These are phyloP conservation scores for Pyrgus malvae DNA, from an alignment of 2,888 invertebrate species.

Conservation along the genomic window DNA sequence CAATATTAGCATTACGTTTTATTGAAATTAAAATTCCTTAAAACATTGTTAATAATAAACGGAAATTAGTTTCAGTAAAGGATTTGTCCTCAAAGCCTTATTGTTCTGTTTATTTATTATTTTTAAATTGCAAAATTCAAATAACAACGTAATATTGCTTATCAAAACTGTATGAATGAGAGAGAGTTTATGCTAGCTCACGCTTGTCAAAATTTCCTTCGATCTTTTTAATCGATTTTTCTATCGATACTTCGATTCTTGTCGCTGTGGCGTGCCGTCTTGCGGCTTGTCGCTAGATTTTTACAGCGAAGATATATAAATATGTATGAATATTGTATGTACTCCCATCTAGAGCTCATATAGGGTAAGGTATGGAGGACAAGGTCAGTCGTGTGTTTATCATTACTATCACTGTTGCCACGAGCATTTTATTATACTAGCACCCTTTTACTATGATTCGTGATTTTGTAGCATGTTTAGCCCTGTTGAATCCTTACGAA, in stretches of 20 bases:
- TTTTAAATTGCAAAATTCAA: no score
- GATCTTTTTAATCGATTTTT: constrained; percentile 2
- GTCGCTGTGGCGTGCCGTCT: constrained; percentile 37
- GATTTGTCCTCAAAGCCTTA: no score
- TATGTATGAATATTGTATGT: constrained; percentile 3
- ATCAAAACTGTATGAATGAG: no score
- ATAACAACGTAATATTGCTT: no score
- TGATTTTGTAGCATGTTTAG: constrained; percentile 36
- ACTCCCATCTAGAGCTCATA: constrained; percentile 23
- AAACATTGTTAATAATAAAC: no score
- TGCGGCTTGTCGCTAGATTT: constrained; percentile 38
- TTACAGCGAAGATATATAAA: constrained; percentile 17
- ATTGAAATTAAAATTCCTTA: no score
- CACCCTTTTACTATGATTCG: constrained; percentile 51
- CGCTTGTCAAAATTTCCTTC: constrained; percentile 29
- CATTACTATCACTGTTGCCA: constrained; percentile 45
- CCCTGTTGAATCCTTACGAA: not conserved
- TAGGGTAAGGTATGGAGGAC: constrained; percentile 22
- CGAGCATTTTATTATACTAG: constrained; percentile 50
- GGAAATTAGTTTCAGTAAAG: no score
- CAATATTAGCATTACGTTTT: no score
- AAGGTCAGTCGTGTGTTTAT: constrained; percentile 38
- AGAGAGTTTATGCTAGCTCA: constrained; percentile 13
- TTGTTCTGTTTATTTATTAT: not conserved
- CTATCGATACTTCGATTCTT: constrained; percentile 12